Conservation (phyloP, 2,888 invertebrate genomes). For the Meghimatium bilineatum region DNA sequence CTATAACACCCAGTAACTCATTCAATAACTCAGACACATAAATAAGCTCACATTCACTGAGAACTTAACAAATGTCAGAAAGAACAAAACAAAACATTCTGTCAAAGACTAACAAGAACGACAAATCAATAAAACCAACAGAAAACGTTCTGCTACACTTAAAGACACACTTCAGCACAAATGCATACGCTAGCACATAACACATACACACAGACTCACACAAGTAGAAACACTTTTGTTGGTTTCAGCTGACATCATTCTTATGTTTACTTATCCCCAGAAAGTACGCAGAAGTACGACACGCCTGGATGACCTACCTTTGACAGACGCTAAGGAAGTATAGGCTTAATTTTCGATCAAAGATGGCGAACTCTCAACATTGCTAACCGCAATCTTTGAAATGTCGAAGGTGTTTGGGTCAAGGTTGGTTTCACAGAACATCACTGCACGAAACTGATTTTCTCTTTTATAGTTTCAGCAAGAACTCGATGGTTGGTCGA, state of each 20-base stretch:
- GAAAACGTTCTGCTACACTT: no score
- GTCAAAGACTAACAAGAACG: no score
- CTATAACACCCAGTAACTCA: no score
- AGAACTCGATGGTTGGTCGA: background rate
- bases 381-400: background rate
- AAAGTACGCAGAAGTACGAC: background rate
- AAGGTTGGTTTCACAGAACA: background rate
- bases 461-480: background rate
- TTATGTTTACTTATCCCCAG: background rate
- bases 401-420: background rate
- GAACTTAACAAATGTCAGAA: no score
- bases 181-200: no score
- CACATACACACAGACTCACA: background rate
- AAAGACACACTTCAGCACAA: no score
- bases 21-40: no score
- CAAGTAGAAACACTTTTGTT: background rate
- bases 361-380: background rate
- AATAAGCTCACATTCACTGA: no score
- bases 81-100: no score
- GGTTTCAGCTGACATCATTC: background rate
- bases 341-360: background rate
- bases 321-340: background rate
- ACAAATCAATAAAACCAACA: no score
- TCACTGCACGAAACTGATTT: background rate
- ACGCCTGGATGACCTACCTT: background rate